A percentile compares a stretch with the other conserved stretches of the same genome.
Evolutionary conservation across 2,888 invertebrate species (phyloP).

Genomic region (Abrostola triplasia): DNA sequence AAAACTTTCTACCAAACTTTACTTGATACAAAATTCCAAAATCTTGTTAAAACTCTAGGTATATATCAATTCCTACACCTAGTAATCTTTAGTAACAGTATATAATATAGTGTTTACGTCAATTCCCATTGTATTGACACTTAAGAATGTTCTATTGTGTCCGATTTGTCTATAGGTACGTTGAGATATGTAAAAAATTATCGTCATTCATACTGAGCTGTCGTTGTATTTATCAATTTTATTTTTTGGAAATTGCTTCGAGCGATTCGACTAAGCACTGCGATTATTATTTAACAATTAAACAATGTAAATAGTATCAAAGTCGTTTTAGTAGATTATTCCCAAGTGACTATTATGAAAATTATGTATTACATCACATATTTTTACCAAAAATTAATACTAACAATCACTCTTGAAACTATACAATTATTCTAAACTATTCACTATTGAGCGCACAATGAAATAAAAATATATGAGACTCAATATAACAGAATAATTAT

Average conservation of each 20-base stretch:
- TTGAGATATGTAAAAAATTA: conserved; percentile 57
- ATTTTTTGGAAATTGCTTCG: background rate
- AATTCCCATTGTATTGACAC: conserved; percentile 52
- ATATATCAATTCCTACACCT: conserved; percentile 70
- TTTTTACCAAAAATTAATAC: too few relatives aligned
- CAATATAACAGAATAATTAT: conserved; percentile 1
- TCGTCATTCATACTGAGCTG: conserved; percentile 42
- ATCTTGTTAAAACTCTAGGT: conserved; percentile 45
- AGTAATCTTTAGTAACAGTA: conserved; percentile 56
- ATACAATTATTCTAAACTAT: too few relatives aligned
- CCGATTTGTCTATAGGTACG: conserved; percentile 49
- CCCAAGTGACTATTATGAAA: too few relatives aligned
- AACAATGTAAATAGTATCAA: too few relatives aligned
- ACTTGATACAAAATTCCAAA: conserved; percentile 65
- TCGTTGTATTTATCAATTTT: conserved; percentile 37
- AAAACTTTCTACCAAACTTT: conserved; percentile 68
- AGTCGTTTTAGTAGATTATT: too few relatives aligned
- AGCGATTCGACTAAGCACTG: too few relatives aligned
- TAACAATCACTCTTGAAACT: too few relatives aligned
- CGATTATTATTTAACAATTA: too few relatives aligned
- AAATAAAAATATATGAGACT: too few relatives aligned
- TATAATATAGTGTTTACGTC: conserved; percentile 45
- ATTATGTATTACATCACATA: too few relatives aligned
- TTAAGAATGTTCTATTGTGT: conserved; percentile 18
- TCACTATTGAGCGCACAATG: too few relatives aligned